A percentile compares a stretch with the other conserved stretches of the same genome.
Evolutionary conservation across 2,113 vertebrate species (phyloP).

Genomic region (Strix uralensis): DNA sequence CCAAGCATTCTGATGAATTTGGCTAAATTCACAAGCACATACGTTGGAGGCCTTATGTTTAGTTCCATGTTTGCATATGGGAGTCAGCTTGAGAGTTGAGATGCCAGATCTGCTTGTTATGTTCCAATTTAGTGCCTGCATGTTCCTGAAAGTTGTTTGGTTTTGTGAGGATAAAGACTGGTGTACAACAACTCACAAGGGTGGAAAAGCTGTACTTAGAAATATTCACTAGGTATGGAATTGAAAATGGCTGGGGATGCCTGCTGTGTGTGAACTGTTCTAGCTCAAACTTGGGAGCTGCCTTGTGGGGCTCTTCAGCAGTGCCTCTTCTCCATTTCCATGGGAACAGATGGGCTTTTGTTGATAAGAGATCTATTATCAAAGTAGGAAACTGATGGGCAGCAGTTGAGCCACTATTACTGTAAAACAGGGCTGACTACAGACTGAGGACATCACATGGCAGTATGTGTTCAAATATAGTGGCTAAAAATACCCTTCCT

Average conservation of each 20-base stretch:
- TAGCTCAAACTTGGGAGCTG: not conserved
- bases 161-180: not conserved
- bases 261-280: not conserved
- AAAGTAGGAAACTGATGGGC: not conserved
- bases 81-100: not conserved
- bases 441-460: conserved; percentile 18
- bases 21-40: not conserved
- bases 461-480: not conserved
- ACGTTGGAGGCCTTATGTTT: not conserved
- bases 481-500: conserved; percentile 48
- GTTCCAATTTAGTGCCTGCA: not conserved
- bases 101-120: not conserved
- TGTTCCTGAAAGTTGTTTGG: not conserved
- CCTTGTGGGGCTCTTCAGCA: not conserved
- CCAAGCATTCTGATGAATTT: not conserved
- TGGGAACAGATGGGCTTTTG: conserved; percentile 8
- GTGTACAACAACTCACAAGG: not conserved
- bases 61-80: not conserved
- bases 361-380: conserved; percentile 3
- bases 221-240: rapidly evolving
- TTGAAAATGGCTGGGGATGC: not conserved
- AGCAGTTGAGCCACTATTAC: not conserved
- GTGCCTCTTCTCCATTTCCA: not conserved
- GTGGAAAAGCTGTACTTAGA: not conserved
- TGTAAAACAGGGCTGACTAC: not conserved